Conservation (phyloP, 2,888 invertebrate genomes). For the Volucella bombylans region DNA sequence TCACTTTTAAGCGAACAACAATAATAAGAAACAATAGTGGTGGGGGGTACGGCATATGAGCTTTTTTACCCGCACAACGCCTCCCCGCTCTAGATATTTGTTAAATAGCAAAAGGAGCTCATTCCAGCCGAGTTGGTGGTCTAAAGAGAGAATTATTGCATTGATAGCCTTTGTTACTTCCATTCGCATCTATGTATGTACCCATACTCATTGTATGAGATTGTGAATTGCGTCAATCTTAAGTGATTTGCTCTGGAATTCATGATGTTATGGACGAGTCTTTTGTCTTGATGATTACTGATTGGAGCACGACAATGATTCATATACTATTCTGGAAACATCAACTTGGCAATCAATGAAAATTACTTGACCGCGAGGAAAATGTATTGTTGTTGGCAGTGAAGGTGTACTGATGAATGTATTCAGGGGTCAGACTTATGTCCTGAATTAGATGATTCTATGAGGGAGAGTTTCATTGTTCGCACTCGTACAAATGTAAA, state of each 20-base stretch:
- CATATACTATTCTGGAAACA: not conserved
- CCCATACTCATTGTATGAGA: no score
- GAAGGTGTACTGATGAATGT: no score
- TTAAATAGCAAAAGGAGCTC: not conserved
- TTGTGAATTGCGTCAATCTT: constrained; percentile 3
- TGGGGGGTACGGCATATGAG: not conserved
- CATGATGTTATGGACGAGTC: not conserved
- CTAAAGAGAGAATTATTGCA: not conserved
- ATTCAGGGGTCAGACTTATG: no score
- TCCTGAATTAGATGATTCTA: no score
- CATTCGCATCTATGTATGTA: no score
- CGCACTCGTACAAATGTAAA: no score
- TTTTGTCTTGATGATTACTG: constrained; percentile 9
- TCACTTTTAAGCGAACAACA: constrained; percentile 59
- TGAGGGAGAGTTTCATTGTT: no score
- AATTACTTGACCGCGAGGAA: constrained; percentile 1
- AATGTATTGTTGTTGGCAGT: not conserved
- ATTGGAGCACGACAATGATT: constrained; percentile 20
- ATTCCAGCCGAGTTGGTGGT: constrained; percentile 20
- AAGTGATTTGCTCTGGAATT: constrained; percentile 32
- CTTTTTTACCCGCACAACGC: not conserved
- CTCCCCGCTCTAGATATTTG: constrained; percentile 4
- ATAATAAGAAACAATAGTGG: constrained; percentile 36
- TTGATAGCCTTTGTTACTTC: no score
- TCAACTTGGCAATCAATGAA: constrained; percentile 4